Evolutionary conservation across 2,797 vertebrate genomes (phyloP).

Genomic region (Telmatherina bonti): DNA sequence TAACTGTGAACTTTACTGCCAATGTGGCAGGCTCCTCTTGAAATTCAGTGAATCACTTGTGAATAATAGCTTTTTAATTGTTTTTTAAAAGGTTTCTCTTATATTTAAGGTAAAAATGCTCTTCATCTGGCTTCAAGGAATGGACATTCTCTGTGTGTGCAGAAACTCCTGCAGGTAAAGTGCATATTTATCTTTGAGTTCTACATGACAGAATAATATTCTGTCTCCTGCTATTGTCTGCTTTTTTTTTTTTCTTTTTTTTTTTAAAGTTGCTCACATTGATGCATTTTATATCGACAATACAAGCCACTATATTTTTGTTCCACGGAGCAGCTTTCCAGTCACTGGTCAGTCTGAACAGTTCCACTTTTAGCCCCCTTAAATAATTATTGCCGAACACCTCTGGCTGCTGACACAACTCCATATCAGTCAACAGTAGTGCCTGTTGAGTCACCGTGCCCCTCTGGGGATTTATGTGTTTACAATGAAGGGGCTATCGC

Average conservation of each 20-base stretch:
- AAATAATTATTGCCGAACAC: slow-evolving; percentile 58
- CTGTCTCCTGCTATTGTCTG: no score
- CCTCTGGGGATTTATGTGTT: slow-evolving; percentile 70
- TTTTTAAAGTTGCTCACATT: background rate
- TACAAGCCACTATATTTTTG: background rate
- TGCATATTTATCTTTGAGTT: background rate
- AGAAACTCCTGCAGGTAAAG: slow-evolving; percentile 95
- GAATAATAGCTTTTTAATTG: background rate
- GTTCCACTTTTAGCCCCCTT: slow-evolving; percentile 49
- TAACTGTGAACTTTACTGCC: background rate
- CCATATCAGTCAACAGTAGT: slow-evolving; percentile 44
- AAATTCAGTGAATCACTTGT: background rate
- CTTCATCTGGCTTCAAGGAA: slow-evolving; percentile 94
- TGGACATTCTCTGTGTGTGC: slow-evolving; percentile 91
- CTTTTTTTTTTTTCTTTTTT: background rate
- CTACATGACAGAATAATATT: background rate
- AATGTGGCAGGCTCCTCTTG: background rate
- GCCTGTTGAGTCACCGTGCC: slow-evolving; percentile 65
- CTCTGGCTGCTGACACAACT: slow-evolving; percentile 46
- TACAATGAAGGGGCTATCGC: slow-evolving; percentile 65
- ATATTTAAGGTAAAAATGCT: slow-evolving; percentile 89
- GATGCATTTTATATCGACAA: slow-evolving; percentile 1
- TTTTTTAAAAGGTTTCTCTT: slow-evolving; percentile 16
- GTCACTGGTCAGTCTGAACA: slow-evolving; percentile 32
- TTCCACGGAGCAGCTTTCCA: slow-evolving; percentile 9